Evolutionary conservation across 1,140 invertebrate genomes (phyloP).

Genomic region (Thalassaphorura encarpata): DNA sequence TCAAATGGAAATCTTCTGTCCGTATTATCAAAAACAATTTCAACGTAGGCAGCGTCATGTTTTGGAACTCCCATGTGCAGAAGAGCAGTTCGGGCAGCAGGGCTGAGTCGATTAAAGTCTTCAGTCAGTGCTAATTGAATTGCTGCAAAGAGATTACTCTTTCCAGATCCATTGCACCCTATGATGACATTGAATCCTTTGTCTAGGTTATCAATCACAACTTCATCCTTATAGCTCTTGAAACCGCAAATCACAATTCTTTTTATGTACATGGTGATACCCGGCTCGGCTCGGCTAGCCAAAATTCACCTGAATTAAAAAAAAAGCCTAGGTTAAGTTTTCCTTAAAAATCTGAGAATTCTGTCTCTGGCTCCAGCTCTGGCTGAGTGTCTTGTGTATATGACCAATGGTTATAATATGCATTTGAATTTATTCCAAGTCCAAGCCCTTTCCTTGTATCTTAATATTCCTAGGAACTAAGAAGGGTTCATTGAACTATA

Average conservation of each 20-base stretch:
- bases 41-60: slow-evolving; percentile 10
- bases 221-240: neutral
- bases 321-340: no score
- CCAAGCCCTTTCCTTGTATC: no score
- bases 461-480: no score
- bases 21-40: slow-evolving; percentile 21
- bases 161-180: slow-evolving; percentile 23
- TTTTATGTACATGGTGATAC: neutral
- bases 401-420: no score
- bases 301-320: no score
- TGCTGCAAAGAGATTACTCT: slow-evolving; percentile 21
- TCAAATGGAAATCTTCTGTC: slow-evolving; percentile 18
- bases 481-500: no score
- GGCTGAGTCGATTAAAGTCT: slow-evolving; percentile 3
- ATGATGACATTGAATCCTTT: slow-evolving; percentile 9
- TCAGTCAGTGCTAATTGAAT: slow-evolving; percentile 13
- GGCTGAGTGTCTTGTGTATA: no score
- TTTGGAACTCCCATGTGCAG: slow-evolving; percentile 1
- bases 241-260: neutral
- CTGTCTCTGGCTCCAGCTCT: no score
- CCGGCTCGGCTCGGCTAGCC: no score
- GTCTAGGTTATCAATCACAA: neutral
- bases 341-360: no score
- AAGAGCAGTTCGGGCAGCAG: neutral
- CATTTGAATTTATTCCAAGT: no score